A percentile compares a stretch with the other conserved stretches of the same genome.
phyloP scores from a whole-genome alignment of 2,797 vertebrate genomes.

The Phoxinus dragarum region DNA sequence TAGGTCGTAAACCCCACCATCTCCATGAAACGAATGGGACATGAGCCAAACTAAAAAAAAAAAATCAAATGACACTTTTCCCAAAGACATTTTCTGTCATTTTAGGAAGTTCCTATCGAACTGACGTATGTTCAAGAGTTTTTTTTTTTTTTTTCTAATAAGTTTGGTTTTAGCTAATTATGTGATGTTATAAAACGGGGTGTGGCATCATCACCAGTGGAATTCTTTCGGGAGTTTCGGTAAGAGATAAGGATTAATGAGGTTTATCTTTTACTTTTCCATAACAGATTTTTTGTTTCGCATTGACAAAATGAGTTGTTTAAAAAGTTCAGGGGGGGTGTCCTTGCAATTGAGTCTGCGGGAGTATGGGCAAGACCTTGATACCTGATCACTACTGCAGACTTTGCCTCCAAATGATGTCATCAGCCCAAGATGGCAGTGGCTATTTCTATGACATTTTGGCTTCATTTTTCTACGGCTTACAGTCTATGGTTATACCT shows the following conservation, averaged over 20 bases:
- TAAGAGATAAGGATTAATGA: too few species aligned
- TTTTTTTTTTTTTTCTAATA: neutral
- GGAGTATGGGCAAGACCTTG: neutral
- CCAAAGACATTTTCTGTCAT: neutral
- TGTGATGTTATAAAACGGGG: neutral
- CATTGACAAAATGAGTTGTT: neutral
- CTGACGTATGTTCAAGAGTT: neutral
- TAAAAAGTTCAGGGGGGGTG: neutral
- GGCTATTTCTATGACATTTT: neutral
- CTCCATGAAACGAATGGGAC: neutral
- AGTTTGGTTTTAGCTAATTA: neutral
- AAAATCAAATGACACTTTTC: neutral
- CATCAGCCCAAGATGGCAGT: neutral
- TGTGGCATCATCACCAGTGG: too few species aligned
- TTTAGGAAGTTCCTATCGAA: neutral
- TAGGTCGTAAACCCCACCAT: neutral
- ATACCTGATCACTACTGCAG: neutral
- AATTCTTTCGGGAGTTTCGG: too few species aligned
- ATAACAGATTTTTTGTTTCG: neutral
- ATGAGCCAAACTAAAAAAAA: too few species aligned
- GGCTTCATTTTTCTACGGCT: neutral
- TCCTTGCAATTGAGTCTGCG: neutral
- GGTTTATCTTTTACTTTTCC: too few species aligned
- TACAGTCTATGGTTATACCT: slow-evolving; percentile 74
- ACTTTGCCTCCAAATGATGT: neutral